Evolutionary conservation across 1,140 invertebrate genomes (phyloP).

Genomic region (Phocides pigmalion): DNA sequence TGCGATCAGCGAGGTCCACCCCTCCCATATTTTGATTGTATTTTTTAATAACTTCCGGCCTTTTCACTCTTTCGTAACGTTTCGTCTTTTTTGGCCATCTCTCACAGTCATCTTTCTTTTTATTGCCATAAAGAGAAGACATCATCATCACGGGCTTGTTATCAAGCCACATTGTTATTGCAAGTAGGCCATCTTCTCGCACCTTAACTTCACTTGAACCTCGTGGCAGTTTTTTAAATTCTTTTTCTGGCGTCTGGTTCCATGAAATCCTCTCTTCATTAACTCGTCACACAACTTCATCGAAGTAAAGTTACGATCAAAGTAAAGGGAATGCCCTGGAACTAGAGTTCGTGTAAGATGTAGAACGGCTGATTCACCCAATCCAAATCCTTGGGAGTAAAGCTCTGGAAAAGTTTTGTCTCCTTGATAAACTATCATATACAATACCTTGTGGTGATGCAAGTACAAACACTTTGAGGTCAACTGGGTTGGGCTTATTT

Average conservation of each 20-base stretch:
- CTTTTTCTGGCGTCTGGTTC: not conserved
- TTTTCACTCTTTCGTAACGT: too few relatives aligned
- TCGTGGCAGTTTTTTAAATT: not conserved
- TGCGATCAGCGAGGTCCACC: too few relatives aligned
- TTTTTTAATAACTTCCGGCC: too few relatives aligned
- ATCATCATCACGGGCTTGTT: too few relatives aligned
- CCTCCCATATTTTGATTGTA: too few relatives aligned
- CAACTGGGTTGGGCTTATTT: conserved; percentile 32
- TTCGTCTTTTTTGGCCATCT: too few relatives aligned
- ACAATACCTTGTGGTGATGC: conserved; percentile 23
- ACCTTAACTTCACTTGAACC: not conserved
- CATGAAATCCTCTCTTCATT: not conserved
- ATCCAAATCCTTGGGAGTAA: not conserved
- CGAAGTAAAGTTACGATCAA: not conserved
- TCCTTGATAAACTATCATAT: conserved; percentile 37
- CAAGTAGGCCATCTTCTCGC: not conserved
- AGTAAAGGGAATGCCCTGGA: not conserved
- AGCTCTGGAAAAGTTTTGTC: conserved; percentile 32
- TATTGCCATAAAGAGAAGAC: too few relatives aligned
- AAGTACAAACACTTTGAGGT: conserved; percentile 32
- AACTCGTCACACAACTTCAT: not conserved
- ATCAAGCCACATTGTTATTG: not conserved
- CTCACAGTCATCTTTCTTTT: too few relatives aligned
- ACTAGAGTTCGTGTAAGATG: not conserved
- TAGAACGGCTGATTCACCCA: not conserved